Percentiles rank a stretch among this genome's conserved stretches.
Evolutionary conservation across 92 coral and sea anemone genomes (phyloP).

Genomic region (Anthopleura xanthogrammica): DNA sequence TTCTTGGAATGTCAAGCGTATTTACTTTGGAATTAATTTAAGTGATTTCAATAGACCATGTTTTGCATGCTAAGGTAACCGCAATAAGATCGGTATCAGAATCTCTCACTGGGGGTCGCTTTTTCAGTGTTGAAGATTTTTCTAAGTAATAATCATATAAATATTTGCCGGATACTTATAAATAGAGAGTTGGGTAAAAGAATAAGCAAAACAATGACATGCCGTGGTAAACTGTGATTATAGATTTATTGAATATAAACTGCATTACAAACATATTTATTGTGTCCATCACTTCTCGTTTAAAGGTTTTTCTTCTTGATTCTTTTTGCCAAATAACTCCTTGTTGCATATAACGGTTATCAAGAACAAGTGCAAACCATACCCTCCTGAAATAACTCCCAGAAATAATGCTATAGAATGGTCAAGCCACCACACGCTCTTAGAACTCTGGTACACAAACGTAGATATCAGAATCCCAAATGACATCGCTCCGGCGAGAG

Average conservation of each 20-base stretch:
- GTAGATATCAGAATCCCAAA: constrained; percentile 58
- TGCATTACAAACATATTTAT: too few species aligned
- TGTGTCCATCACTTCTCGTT: background rate
- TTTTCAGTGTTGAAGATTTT: too few species aligned
- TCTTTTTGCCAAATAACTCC: background rate
- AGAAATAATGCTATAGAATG: constrained; percentile 56
- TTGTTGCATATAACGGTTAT: constrained; percentile 9
- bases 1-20: background rate
- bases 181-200: too few species aligned
- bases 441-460: constrained; percentile 39
- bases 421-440: constrained; percentile 70
- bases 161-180: too few species aligned
- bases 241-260: background rate
- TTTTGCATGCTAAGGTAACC: background rate
- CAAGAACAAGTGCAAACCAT: constrained; percentile 43
- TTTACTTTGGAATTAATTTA: background rate
- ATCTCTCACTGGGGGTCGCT: too few species aligned
- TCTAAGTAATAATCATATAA: too few species aligned
- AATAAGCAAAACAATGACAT: background rate
- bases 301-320: constrained; percentile 1
- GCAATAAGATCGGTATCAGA: background rate
- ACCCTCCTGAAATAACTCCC: constrained; percentile 50
- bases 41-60: background rate
- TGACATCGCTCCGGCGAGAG: constrained; percentile 61
- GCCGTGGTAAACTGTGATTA: background rate